Conservation (phyloP, 2,113 vertebrate genomes). For the Clarias macrocephalus region DNA sequence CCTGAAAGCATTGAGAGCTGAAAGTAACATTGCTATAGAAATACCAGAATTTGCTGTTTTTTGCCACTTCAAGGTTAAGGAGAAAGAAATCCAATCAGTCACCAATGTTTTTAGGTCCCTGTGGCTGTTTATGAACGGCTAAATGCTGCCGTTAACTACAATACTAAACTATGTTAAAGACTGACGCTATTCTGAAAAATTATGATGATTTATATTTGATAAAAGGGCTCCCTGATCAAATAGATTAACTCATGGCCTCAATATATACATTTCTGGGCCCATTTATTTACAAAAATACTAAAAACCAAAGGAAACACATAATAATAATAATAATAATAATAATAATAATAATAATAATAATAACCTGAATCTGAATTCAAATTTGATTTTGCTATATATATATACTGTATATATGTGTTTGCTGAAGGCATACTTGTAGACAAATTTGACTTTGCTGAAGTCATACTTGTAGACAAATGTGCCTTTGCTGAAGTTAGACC, state of each 20-base stretch:
- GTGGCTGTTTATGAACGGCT: not conserved
- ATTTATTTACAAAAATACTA: not conserved
- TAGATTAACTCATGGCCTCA: not conserved
- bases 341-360: too few species aligned
- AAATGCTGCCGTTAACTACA: not conserved
- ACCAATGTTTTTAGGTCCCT: not conserved
- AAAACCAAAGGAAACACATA: not conserved
- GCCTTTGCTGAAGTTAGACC: too few species aligned
- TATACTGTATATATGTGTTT: too few species aligned
- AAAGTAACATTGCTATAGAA: not conserved
- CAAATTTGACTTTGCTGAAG: too few species aligned
- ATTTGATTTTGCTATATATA: too few species aligned
- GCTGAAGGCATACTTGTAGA: too few species aligned
- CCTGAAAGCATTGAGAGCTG: not conserved
- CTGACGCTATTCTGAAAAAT: not conserved
- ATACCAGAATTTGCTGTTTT: not conserved
- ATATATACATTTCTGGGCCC: not conserved
- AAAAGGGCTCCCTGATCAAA: not conserved
- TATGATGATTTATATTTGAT: too few species aligned
- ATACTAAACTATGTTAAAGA: not conserved
- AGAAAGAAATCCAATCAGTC: not conserved
- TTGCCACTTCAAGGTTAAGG: slow-evolving; percentile 15
- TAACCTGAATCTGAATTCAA: too few species aligned
- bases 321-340: too few species aligned
- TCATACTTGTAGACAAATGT: too few species aligned